phyloP scores from a whole-genome alignment of 2,797 vertebrate species.

The Xiphophorus birchmanni region DNA sequence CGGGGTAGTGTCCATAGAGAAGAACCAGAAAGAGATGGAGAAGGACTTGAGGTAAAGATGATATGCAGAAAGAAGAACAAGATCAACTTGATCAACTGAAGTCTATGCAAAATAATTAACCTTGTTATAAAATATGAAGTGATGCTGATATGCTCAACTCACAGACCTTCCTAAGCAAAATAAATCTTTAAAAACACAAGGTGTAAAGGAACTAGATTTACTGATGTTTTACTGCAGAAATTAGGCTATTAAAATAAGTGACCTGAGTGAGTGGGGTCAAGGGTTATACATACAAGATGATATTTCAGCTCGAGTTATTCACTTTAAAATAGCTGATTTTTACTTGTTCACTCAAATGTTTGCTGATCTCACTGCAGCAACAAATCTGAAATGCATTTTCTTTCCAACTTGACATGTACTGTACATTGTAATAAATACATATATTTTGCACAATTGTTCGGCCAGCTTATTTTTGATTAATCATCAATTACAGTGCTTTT shows the following conservation, averaged over 20 bases:
- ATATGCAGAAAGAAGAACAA: not conserved
- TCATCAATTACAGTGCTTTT: no score
- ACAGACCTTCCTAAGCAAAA: not conserved
- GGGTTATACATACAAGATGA: no score
- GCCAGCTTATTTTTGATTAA: no score
- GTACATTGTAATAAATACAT: not conserved
- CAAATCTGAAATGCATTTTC: not conserved
- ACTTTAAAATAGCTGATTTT: no score
- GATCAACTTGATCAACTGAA: not conserved
- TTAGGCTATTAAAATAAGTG: no score
- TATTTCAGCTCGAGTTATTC: no score
- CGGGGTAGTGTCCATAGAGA: not conserved
- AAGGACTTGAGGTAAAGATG: not conserved
- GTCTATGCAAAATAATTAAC: not conserved
- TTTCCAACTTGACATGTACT: not conserved
- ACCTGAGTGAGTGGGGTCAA: no score
- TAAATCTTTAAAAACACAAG: not conserved
- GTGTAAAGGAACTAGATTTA: not conserved
- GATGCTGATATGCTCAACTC: not conserved
- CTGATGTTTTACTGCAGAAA: no score
- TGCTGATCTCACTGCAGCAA: not conserved
- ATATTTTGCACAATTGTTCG: no score
- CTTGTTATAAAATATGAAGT: not conserved
- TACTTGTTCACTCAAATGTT: not conserved
- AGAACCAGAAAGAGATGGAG: not conserved